phyloP scores from a whole-genome alignment of 2,113 vertebrate genomes.

The Vicugna pacos region DNA sequence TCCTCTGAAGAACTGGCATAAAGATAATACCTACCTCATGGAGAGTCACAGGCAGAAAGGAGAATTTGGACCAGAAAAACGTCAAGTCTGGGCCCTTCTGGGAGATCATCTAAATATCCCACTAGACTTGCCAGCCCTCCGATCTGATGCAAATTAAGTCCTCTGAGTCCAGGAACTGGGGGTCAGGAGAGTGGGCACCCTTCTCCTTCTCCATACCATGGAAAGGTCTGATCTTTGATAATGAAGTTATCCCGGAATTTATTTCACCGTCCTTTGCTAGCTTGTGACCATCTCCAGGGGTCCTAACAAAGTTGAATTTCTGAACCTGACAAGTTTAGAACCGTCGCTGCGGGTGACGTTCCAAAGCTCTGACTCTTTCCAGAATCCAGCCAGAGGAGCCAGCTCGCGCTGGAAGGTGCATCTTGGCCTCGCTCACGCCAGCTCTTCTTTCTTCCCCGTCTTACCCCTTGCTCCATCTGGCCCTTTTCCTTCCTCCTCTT shows the following conservation, averaged over 20 bases:
- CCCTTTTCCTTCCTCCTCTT: not conserved
- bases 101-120: not conserved
- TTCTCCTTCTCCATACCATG: too few species aligned
- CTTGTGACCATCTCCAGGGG: not conserved
- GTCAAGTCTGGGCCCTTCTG: not conserved
- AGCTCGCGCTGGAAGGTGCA: not conserved
- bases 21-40: not conserved
- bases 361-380: not conserved
- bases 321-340: not conserved
- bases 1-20: not conserved
- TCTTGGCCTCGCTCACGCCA: too few species aligned
- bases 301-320: not conserved
- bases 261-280: not conserved
- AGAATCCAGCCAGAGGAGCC: too few species aligned
- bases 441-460: not conserved
- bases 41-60: not conserved
- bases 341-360: fast-evolving
- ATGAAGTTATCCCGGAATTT: not conserved
- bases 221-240: not conserved
- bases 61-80: not conserved
- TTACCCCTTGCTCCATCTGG: not conserved
- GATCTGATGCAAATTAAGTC: not conserved
- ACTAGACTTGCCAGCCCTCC: not conserved
- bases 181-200: not conserved
- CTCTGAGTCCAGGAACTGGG: not conserved